Conservation (phyloP, 2,888 invertebrate genomes). For the Synanthedon myopaeformis region DNA sequence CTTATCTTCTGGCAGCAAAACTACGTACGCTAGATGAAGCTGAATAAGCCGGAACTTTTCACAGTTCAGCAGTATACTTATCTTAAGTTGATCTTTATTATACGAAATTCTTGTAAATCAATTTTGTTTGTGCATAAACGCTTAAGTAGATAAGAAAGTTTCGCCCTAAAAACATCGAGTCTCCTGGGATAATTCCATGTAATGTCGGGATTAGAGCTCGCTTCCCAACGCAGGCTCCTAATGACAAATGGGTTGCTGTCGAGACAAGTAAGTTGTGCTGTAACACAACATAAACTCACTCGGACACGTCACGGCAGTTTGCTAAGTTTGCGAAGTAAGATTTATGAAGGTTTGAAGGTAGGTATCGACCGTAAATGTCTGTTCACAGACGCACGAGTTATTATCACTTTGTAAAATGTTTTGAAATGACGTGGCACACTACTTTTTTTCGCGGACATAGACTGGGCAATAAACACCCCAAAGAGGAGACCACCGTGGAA, state of each 20-base stretch:
- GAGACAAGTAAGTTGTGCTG: constrained; percentile 22
- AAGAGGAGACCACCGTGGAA: too few species aligned
- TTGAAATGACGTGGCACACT: too few species aligned
- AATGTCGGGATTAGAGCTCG: constrained; percentile 41
- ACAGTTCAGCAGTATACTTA: not conserved
- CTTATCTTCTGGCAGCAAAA: constrained; percentile 32
- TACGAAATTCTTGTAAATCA: constrained; percentile 5
- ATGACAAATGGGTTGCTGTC: constrained; percentile 42
- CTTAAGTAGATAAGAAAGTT: constrained; percentile 15
- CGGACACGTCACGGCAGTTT: constrained; percentile 17
- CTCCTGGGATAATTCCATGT: constrained; percentile 38
- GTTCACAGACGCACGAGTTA: too few species aligned
- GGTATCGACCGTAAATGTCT: not conserved
- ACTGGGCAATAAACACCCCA: too few species aligned
- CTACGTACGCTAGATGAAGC: constrained; percentile 5
- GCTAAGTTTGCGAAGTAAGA: constrained; percentile 14
- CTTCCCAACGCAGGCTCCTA: constrained; percentile 19
- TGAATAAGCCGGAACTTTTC: not conserved
- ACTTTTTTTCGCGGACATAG: too few species aligned
- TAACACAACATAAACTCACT: constrained; percentile 5
- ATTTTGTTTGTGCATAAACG: too few species aligned
- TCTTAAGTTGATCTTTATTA: constrained; percentile 8
- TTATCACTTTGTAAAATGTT: too few species aligned
- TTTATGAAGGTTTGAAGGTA: constrained; percentile 7
- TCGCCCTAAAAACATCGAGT: constrained; percentile 19